Evolutionary conservation across 2,113 vertebrate species (phyloP), one percentile per base, ranked within the genome.

Genomic region (Okapia johnstoni): DNA sequence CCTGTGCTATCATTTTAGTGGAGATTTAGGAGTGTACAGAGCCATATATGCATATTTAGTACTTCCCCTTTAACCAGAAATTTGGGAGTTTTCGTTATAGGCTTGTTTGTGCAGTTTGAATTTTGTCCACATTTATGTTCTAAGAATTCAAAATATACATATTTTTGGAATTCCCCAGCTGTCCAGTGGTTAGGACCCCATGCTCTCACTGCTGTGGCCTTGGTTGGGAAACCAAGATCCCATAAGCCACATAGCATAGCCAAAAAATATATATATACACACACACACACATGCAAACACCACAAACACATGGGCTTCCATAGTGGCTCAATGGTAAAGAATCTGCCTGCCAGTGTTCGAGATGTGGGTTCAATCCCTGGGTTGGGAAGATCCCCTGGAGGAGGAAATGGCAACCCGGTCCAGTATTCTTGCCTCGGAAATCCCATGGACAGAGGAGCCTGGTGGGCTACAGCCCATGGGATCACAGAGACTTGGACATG

Each of bases 101-200:
- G 19, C 77, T 92, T 96, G 70, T 80, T 60, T 60, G 73, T 92
- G 83, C 46, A n/a, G 88, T 94, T 96, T 96, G 30, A 80, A 88
- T 61, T 83, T 94, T 91, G 43, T 40, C 54, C 50, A n/a, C 36
- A 73, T 90, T 77, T 85, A 63, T 90, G 36, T 90, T 63, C 79
- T 79, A 86, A n/a, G 81, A 86, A 90, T 90, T 94, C 50, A 86
- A 79, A 94, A 79, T 50, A 15, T 54, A 79, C n/a, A 28, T 90
- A 40, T 66, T 52, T 80, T 16, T 28, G 46, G 10, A 50, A 50
- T 33, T 80, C 77, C 28, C 46, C 5, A 2, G 28, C 5, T 30
- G 15, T 50, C 77, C 28, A 80, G 46, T 80, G 46, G 46, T 50
- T 50, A 50, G 46, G 16, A 80, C 28, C 46, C 77, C 2, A 17